Evolutionary conservation across 2,888 invertebrate genomes (phyloP).

Genomic region (Sphaeridia pumilis): DNA sequence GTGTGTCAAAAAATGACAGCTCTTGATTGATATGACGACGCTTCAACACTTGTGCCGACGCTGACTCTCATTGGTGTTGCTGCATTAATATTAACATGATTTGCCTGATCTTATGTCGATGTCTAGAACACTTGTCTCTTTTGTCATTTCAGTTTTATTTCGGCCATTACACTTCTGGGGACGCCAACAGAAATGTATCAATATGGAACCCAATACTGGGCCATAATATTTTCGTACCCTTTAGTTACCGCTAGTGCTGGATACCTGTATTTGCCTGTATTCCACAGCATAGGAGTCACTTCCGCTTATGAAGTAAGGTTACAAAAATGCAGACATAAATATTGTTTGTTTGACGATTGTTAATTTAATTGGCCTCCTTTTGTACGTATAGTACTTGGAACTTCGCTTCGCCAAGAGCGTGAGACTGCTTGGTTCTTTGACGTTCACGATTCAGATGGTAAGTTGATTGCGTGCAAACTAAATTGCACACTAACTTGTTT

Average conservation of each 20-base stretch:
- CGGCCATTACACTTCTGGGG: constrained; percentile 78
- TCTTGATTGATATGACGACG: no score
- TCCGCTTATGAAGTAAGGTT: constrained; percentile 37
- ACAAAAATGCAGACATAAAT: background rate
- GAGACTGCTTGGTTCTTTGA: constrained; percentile 27
- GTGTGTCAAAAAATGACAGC: no score
- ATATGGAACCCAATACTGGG: constrained; percentile 74
- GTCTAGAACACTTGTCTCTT: no score
- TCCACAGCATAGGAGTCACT: constrained; percentile 36
- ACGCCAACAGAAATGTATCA: constrained; percentile 82
- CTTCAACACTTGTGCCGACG: no score
- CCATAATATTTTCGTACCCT: constrained; percentile 20
- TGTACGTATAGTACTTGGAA: constrained; percentile 25
- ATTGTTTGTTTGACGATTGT: background rate
- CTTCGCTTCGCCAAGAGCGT: constrained; percentile 27
- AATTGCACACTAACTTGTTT: no score
- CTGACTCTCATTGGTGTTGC: no score
- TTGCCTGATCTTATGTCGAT: no score
- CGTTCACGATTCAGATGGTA: constrained; percentile 34
- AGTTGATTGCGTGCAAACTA: background rate
- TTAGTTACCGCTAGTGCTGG: constrained; percentile 27
- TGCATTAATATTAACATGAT: no score
- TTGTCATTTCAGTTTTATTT: constrained; percentile 59
- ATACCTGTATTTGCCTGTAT: constrained; percentile 36
- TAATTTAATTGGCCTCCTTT: background rate